phyloP scores from a whole-genome alignment of 2,113 vertebrate genomes.

The Ciconia maguari region DNA sequence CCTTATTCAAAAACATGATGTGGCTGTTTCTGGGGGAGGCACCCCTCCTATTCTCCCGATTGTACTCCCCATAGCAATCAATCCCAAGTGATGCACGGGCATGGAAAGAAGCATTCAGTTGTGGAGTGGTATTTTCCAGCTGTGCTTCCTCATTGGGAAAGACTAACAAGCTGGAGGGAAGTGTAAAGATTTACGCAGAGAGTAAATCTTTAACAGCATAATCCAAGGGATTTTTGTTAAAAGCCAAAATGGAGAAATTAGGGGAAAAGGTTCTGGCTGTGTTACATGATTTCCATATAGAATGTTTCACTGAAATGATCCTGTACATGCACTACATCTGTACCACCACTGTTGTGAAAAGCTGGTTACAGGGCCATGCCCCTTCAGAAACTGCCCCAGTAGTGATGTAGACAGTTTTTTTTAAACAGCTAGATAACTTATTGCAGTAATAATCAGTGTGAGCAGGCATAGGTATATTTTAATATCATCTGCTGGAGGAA shows the following conservation, averaged over 20 bases:
- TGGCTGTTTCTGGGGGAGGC: background rate
- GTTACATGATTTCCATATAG: background rate
- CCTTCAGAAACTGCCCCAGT: background rate
- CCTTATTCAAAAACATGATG: background rate
- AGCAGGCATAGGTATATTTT: background rate
- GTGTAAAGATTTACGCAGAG: background rate
- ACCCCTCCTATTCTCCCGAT: background rate
- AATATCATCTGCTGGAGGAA: background rate
- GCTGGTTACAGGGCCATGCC: background rate
- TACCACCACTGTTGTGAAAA: background rate
- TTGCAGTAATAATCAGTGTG: accelerated
- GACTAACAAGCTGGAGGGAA: background rate
- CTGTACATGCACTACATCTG: accelerated
- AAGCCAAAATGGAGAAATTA: background rate
- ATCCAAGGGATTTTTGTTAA: background rate
- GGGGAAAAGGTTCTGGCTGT: background rate
- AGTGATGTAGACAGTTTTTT: background rate
- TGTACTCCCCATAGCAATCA: background rate
- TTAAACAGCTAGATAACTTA: background rate
- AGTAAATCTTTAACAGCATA: background rate
- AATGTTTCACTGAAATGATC: background rate
- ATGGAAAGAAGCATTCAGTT: background rate
- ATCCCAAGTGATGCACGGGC: background rate
- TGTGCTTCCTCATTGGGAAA: background rate
- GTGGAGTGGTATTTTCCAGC: background rate